A percentile compares a stretch with the other conserved stretches of the same genome.
Conservation (phyloP, 23 tunicate species). For the Oikopleura vanhoeffeni region DNA sequence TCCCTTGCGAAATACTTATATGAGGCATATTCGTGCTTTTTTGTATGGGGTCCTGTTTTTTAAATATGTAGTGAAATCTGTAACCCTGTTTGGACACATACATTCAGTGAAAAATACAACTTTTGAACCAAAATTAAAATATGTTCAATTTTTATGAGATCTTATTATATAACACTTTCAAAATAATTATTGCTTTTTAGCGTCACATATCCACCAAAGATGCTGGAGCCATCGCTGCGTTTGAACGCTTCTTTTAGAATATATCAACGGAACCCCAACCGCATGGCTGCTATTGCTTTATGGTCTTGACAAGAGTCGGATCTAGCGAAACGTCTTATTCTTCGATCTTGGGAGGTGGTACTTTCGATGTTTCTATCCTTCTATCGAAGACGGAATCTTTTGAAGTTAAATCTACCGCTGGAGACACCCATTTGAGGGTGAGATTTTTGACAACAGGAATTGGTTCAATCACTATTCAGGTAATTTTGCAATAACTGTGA, state of each 20-base stretch:
- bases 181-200: too few relatives aligned
- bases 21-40: too few relatives aligned
- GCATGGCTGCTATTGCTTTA: slow-evolving; percentile 68
- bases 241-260: slow-evolving; percentile 35
- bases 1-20: too few relatives aligned
- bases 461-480: too few relatives aligned
- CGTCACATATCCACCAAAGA: slow-evolving; percentile 71
- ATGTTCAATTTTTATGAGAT: too few relatives aligned
- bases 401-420: slow-evolving; percentile 83
- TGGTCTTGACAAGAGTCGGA: slow-evolving; percentile 50
- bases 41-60: too few relatives aligned
- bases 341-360: slow-evolving; percentile 88
- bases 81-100: too few relatives aligned
- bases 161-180: too few relatives aligned
- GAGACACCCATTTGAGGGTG: slow-evolving; percentile 92
- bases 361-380: slow-evolving; percentile 68
- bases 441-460: slow-evolving; percentile 87
- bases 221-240: slow-evolving; percentile 57
- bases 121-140: too few relatives aligned
- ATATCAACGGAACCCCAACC: slow-evolving; percentile 66
- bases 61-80: too few relatives aligned
- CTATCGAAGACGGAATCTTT: slow-evolving; percentile 54
- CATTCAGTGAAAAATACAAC: too few relatives aligned
- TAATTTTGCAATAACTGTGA: too few relatives aligned
- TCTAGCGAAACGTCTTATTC: slow-evolving; percentile 42